A percentile compares a stretch with the other conserved stretches of the same genome.
Evolutionary conservation across 2,888 invertebrate species (phyloP).

Genomic region (Diachrysia chrysitis): DNA sequence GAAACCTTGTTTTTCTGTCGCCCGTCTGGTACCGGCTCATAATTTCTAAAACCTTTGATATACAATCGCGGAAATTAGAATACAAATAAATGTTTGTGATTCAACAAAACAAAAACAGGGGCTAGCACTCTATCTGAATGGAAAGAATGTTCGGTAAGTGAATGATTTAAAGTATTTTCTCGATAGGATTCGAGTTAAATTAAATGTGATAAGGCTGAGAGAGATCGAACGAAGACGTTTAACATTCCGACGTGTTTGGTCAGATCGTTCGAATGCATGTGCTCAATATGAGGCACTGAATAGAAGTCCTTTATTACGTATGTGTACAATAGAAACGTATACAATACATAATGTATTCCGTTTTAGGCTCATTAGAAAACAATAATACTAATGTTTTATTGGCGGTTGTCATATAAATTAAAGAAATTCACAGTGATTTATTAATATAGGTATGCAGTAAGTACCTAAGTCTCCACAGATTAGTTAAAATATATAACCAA

Average conservation of each 20-base stretch:
- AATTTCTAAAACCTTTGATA: slow-evolving; percentile 32
- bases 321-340: slow-evolving; percentile 22
- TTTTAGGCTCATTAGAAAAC: too few relatives aligned
- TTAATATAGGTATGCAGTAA: too few relatives aligned
- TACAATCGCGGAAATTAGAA: slow-evolving; percentile 33
- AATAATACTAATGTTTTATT: too few relatives aligned
- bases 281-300: slow-evolving; percentile 34
- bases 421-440: too few relatives aligned
- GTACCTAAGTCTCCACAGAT: too few relatives aligned
- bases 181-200: slow-evolving; percentile 34
- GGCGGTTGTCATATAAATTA: too few relatives aligned
- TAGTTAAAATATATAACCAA: too few relatives aligned
- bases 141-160: slow-evolving; percentile 28
- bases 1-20: slow-evolving; percentile 26
- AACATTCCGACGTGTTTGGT: slow-evolving; percentile 51
- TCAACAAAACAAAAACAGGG: slow-evolving; percentile 28
- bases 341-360: too few relatives aligned
- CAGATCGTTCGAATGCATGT: slow-evolving; percentile 34
- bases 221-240: slow-evolving; percentile 39
- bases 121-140: slow-evolving; percentile 22
- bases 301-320: slow-evolving; percentile 27
- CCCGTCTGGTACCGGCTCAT: slow-evolving; percentile 19
- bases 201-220: slow-evolving; percentile 42
- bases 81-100: slow-evolving; percentile 37
- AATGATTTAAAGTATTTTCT: slow-evolving; percentile 28